Evolutionary conservation across 2,113 vertebrate genomes (phyloP), one percentile per base, ranked within the genome.

Genomic region (Benitochromis conjunctus): DNA sequence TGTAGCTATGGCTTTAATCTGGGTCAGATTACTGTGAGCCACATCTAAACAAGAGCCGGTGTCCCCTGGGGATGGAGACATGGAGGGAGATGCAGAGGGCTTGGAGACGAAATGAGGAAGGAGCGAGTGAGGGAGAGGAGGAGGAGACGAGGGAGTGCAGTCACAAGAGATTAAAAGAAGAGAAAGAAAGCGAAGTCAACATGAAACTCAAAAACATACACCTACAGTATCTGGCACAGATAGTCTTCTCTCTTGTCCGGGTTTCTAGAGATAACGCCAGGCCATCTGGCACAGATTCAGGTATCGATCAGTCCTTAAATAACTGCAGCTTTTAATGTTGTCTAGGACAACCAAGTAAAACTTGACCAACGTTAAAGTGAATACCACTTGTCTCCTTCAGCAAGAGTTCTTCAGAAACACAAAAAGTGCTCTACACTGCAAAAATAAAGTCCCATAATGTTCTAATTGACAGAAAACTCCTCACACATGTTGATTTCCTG

Each of bases 1-100:
- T 88, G 88, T 26, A 43, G 62, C 38, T 12, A 6, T 13, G 38
- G 88, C 81, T 92, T 91, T 92, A 92, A 94, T 96, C 87, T 90
- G 91, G 90, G 86, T 80, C 83, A 89, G 92, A 94, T 92, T 94
- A 92, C 69, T 41, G 60, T 11, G 76, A 31, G 9, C 78, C 19
- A 36, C 14, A 51, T 81, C 86, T 85, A 81, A 84, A 88, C 82
- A 79, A 57, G 82, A 56, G 29, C 81, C 69, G 82, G 80, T 64
- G 13, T 29, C 53, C 71, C 66, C 21, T 12, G 74, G 29, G 84
- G 83, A 86, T 62, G 57, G 71, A 76, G 46, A 13, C 53, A 64
- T 18, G 54, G 34, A 21, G 71, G 71, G 58, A 57, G 78, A 57
- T 56, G 85, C 8, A 12, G 60, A 71, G 57, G 51, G 43, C 53